These are phyloP conservation scores for Tetragonula carbonaria DNA, from an alignment of 2,888 invertebrate genomes.

Conservation along the genomic window DNA sequence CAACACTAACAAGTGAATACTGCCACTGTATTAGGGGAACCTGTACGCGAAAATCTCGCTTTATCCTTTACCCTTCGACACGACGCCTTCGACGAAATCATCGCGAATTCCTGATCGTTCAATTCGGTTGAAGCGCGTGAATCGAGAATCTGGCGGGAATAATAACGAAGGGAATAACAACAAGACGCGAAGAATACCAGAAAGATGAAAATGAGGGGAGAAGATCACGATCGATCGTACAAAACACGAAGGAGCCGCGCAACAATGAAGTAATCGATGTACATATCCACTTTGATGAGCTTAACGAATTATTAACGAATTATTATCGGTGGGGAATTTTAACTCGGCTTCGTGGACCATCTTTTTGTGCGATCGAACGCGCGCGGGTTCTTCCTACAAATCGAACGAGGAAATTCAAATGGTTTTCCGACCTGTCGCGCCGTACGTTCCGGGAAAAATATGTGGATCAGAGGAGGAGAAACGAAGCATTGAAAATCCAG, in stretches of 20 bases:
- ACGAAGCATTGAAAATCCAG: not conserved
- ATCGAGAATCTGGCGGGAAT: conserved; percentile 3
- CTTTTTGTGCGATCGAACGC: conserved; percentile 58
- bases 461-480: no score
- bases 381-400: conserved; percentile 60
- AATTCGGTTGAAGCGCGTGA: not conserved
- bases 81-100: not conserved
- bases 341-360: conserved; percentile 24
- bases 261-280: conserved; percentile 41
- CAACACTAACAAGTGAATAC: conserved; percentile 52
- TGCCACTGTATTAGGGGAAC: conserved; percentile 62
- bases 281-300: conserved; percentile 64
- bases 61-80: conserved; percentile 23
- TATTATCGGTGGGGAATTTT: conserved; percentile 45
- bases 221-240: conserved; percentile 49
- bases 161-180: not conserved
- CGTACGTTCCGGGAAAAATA: not conserved
- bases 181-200: no score
- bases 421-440: not conserved
- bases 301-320: conserved; percentile 57
- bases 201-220: not conserved
- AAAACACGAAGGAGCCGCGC: conserved; percentile 34
- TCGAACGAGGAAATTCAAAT: conserved; percentile 36
- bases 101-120: conserved; percentile 1
- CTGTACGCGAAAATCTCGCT: conserved; percentile 33